phyloP scores from a whole-genome alignment of 2,797 vertebrate genomes.

The Ambastaia sidthimunki region DNA sequence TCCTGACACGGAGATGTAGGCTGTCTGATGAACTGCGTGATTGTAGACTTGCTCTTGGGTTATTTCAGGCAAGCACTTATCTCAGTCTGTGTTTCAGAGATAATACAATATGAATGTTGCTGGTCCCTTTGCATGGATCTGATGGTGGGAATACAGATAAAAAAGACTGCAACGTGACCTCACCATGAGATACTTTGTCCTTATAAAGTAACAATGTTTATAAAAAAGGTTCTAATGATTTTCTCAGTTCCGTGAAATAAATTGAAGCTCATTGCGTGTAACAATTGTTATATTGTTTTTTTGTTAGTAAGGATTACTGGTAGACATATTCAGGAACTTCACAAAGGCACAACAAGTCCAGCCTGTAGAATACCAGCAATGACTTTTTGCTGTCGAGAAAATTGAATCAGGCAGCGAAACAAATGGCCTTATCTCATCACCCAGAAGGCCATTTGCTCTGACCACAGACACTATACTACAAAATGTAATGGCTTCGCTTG shows the following conservation, averaged over 20 bases:
- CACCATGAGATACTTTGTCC: background rate
- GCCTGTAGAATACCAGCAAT: slow-evolving; percentile 6
- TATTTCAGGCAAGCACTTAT: slow-evolving; percentile 14
- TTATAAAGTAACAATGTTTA: background rate
- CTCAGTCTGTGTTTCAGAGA: background rate
- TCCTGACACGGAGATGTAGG: background rate
- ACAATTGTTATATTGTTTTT: background rate
- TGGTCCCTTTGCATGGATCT: slow-evolving; percentile 5
- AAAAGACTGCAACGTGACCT: background rate
- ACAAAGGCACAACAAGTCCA: background rate
- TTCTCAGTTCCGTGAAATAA: background rate
- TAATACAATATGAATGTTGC: background rate
- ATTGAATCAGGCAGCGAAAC: slow-evolving; percentile 20
- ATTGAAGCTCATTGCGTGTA: background rate
- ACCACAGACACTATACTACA: slow-evolving; percentile 18
- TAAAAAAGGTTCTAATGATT: background rate
- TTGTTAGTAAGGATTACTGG: background rate
- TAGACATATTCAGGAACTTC: background rate
- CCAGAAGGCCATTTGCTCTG: slow-evolving; percentile 33
- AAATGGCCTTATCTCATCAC: slow-evolving; percentile 30
- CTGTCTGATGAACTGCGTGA: background rate
- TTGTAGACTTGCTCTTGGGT: background rate
- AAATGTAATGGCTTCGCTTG: slow-evolving; percentile 26
- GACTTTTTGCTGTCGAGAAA: slow-evolving; percentile 8
- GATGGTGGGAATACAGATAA: background rate